Evolutionary conservation across 1,140 invertebrate species (phyloP), one percentile per base, ranked within the genome.

Genomic region (Caenorhabditis latens): DNA sequence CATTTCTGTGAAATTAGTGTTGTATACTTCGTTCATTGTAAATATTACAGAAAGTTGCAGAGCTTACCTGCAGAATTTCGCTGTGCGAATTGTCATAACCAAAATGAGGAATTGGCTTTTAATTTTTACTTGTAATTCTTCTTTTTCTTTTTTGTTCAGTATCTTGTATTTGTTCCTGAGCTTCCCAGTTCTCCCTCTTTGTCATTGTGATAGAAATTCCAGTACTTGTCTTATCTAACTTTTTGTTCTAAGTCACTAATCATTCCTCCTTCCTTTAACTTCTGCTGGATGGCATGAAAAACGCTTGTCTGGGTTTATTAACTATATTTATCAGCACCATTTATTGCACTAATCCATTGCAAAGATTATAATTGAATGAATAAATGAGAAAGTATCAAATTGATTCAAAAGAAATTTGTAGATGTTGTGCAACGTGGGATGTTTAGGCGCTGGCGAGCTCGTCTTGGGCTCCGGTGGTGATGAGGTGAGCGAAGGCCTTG

Each of bases 401-500:
- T 71, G 16, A 61, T 57, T 55, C 40, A 48, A 65, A 67, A 84
- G 40, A 46, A 19, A 43, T 32, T 63, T 71, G 21, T 63, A 42
- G 57, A 83, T 50, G 21, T 7, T 24, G 43, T 86, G 75, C 24
- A 65, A 42, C 48, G 46, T 53, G n/a, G 32, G 55, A 43, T 53
- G 65, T 88, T 91, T 90, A 91, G 61, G 90, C 91, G 88, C 89
- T 90, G 75, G 92, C 90, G 67, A 92, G 88, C 87, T 92, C 91
- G 53, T 92, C 91, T 67, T 92, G 91, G 24, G 91, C 91, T 61
- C 91, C 91, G 84, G 91, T 92, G 83, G 92, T 92, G 86, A 92
- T 92, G 40, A 91, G 89, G 55, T 92, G 90, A 85, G 92, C 91
- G 84, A 92, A 93, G 24, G 91, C 92, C 88, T 93, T 92, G 90